These are phyloP conservation scores for Pontoporia blainvillei DNA, from an alignment of 2,113 vertebrate species.

Conservation along the genomic window DNA sequence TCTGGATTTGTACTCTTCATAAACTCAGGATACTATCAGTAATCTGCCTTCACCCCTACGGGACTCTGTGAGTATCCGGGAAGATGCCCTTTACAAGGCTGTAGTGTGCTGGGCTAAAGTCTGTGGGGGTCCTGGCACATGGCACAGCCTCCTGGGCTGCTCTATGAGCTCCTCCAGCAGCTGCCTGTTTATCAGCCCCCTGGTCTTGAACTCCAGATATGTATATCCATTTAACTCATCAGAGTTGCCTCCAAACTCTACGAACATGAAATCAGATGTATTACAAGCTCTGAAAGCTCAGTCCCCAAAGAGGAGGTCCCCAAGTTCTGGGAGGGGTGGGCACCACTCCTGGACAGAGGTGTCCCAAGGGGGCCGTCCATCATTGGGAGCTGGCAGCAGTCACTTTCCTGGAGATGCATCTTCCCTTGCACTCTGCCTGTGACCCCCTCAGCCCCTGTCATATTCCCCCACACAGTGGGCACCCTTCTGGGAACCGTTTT, in stretches of 20 bases:
- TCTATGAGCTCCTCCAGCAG: neutral
- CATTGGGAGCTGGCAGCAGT: neutral
- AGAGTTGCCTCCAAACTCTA: neutral
- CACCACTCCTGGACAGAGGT: neutral
- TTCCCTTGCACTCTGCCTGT: neutral
- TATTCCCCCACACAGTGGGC: no score
- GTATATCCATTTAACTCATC: neutral
- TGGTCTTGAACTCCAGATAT: neutral
- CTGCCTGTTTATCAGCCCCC: neutral
- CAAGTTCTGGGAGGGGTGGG: neutral
- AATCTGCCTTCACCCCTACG: neutral
- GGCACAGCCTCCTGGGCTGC: neutral
- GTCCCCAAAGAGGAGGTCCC: neutral
- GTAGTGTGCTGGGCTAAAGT: neutral
- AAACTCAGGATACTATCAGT: neutral
- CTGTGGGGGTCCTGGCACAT: no score
- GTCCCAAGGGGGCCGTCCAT: neutral
- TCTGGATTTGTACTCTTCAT: neutral
- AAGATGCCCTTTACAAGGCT: neutral
- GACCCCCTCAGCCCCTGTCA: neutral
- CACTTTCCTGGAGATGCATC: neutral
- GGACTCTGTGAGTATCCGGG: neutral
- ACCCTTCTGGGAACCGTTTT: neutral
- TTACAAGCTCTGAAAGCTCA: neutral
- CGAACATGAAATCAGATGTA: neutral